Evolutionary conservation across 1,140 invertebrate genomes (phyloP), one percentile per base, ranked within the genome.

Genomic region (Elymnias hypermnestra): DNA sequence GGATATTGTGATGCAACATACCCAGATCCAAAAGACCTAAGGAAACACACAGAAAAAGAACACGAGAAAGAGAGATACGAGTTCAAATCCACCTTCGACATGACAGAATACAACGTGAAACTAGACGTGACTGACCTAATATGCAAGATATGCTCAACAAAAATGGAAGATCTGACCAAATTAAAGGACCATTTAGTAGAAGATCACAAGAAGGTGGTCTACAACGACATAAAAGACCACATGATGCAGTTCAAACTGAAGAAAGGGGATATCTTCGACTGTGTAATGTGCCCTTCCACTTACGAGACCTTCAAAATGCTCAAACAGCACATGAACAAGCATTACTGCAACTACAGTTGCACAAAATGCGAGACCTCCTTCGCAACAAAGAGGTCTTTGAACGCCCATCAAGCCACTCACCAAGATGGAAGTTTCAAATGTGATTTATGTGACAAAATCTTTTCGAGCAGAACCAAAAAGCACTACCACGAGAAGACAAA

Each of bases 271-370:
- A 44, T 68, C 0, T 75, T 72, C 19, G 65, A 77, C 8, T 83
- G 79, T 47, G 70, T 66, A 0, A 59, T 77, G 59, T 83, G 79
- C 8, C 39, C 69, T 0, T 72, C 63, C 0, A 78, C 67, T 0
- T 83, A 81, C 25, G 76, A 81, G 12, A 81, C 79, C 0, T 83
- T 83, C 28, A 83, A 83, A 45, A 83, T 81, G 79, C 19, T 83
- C 1, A 77, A 81, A 54, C 76, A 81, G 21, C 87, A 88, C 13
- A 78, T 86, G 75, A 77, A 79, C 12, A 72, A 77, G 2, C 86
- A 88, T 39, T 79, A 83, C 13, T 62, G 56, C 8, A 81, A 83
- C 14, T 83, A 78, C 19, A 57, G 36, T 3, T 83, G 79, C 9
- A 53, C 15, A 0, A 70, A 71, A 12, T 83, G 79, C 38, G 66